A percentile compares a stretch with the other conserved stretches of the same genome.
Conservation (phyloP, 2,888 invertebrate species). For the Xestia sexstrigata region DNA sequence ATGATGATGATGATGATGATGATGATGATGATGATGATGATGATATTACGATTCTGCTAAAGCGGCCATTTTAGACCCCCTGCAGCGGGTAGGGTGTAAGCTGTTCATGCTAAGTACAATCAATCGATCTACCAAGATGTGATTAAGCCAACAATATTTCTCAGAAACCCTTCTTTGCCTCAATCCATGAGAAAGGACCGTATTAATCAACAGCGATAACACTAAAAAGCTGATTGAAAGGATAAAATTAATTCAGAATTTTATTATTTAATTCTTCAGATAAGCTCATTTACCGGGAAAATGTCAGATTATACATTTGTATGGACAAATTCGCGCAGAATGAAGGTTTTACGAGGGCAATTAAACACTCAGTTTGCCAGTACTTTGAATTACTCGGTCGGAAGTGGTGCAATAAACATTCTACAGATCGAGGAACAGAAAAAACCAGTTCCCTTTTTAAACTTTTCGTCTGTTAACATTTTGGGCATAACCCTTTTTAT, state of each 20-base stretch:
- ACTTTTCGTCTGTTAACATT: slow-evolving; percentile 10
- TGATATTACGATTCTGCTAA: too few species aligned
- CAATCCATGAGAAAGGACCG: background rate
- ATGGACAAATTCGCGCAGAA: slow-evolving; percentile 37
- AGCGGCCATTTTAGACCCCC: too few species aligned
- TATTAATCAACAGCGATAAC: background rate
- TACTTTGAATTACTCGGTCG: slow-evolving; percentile 25
- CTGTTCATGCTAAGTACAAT: background rate
- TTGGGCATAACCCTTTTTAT: slow-evolving; percentile 23
- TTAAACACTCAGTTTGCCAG: slow-evolving; percentile 50
- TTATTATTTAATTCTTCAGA: slow-evolving; percentile 31
- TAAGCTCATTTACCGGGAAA: slow-evolving; percentile 18
- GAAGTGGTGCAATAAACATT: slow-evolving; percentile 46
- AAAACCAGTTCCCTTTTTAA: slow-evolving; percentile 24
- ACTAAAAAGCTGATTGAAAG: slow-evolving; percentile 14
- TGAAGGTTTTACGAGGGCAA: slow-evolving; percentile 49
- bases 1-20: too few species aligned
- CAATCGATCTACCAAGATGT: background rate
- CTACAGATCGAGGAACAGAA: background rate
- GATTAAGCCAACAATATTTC: background rate
- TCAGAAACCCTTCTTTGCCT: background rate
- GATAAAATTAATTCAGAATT: slow-evolving; percentile 6
- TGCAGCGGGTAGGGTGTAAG: background rate
- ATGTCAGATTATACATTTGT: slow-evolving; percentile 9
- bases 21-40: too few species aligned